Evolutionary conservation across 1,140 invertebrate genomes (phyloP), one percentile per base, ranked within the genome.

Genomic region (Ceratosolen fusciceps): DNA sequence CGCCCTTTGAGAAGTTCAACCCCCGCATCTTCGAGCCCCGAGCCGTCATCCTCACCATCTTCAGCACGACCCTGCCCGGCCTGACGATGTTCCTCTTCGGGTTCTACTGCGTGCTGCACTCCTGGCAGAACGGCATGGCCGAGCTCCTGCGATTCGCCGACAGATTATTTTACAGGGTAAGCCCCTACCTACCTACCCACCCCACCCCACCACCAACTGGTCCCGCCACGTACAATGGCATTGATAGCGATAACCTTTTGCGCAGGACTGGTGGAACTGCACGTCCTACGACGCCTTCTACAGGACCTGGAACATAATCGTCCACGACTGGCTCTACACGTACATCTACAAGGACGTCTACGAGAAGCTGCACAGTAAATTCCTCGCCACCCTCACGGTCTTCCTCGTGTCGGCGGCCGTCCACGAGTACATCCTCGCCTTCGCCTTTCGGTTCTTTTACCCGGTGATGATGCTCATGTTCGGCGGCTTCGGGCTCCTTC

Each of bases 261-360:
- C n/a, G n/a, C 85, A 97, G 94, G 97, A 98, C 84, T 99, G 98
- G 98, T 99, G 98, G 98, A 98, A 96, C 67, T 94, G 94, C 9
- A 94, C 93, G 2, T 93, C 93, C 1, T 98, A 95, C 86, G 92
- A 93, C 0, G 92, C 90, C 8, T 99, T 95, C 86, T 99, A 97
- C 86, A 92, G 97, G 24, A 96, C 95, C 10, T 99, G 98, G 98
- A 99, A 99, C 87, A 92, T 96, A 19, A 94, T 98, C 0, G 97
- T 99, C 0, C 95, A 98, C 86, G 96, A 98, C 81, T 99, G 97
- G 97, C 91, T 99, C 0, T 96, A 98, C 83, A 94, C 94, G 1
- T 98, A 98, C 88, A 92, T 99, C 26, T 99, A 98, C 88, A 94
- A 93, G 84, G 97, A 98, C 83, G 86, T 96, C n/a, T 94, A 93